Percentiles rank a stretch among this genome's conserved stretches.
Evolutionary conservation across 2,888 invertebrate species (phyloP).

Genomic region (Dryococelus australis): DNA sequence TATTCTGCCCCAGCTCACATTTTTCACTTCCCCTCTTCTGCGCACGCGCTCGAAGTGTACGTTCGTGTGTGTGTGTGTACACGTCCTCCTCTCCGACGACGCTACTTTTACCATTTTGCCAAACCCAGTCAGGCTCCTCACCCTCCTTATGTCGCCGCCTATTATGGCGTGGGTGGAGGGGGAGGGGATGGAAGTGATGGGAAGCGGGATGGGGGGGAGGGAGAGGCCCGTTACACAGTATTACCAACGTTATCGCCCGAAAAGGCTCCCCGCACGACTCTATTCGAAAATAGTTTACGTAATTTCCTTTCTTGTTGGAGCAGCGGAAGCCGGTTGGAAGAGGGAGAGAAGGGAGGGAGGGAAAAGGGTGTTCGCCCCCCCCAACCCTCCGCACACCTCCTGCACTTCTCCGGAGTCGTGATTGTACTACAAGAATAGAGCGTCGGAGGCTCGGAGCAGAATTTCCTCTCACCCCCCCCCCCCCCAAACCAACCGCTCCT

Average conservation of each 20-base stretch:
- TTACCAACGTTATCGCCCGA: constrained; percentile 27
- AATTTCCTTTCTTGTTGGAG: constrained; percentile 58
- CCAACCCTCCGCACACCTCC: no score
- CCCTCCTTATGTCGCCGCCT: constrained; percentile 21
- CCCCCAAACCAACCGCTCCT: not conserved
- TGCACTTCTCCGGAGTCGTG: constrained; percentile 23
- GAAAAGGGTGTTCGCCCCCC: constrained; percentile 33
- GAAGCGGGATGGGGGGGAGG: not conserved
- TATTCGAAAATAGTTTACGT: constrained; percentile 62
- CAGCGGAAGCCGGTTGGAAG: constrained; percentile 38
- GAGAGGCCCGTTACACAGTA: constrained; percentile 24
- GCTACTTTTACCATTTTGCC: constrained; percentile 8
- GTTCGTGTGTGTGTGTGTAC: not conserved
- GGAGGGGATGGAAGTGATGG: not conserved
- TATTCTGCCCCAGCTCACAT: not conserved
- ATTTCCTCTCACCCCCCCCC: constrained; percentile 30
- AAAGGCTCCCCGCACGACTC: constrained; percentile 50
- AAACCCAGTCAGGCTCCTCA: constrained; percentile 25
- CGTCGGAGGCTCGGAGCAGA: not conserved
- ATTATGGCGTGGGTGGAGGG: not conserved
- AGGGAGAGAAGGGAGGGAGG: constrained; percentile 33
- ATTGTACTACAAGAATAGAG: constrained; percentile 29
- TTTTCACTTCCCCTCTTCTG: not conserved
- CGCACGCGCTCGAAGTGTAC: constrained; percentile 25
- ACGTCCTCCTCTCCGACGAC: constrained; percentile 2